phyloP scores from a whole-genome alignment of 1,140 invertebrate genomes.

The Hyphantria cunea region DNA sequence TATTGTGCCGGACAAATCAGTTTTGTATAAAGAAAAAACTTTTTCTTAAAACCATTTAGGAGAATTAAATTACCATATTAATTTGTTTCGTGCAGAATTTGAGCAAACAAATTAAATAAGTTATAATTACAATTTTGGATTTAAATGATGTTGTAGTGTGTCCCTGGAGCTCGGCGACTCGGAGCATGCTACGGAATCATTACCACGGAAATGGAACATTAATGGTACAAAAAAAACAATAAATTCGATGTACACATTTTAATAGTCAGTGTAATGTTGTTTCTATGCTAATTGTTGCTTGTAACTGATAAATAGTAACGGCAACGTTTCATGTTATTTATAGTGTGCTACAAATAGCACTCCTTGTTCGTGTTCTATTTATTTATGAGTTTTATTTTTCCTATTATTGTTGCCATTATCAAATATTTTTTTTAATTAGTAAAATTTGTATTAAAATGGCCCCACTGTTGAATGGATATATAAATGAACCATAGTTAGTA shows the following conservation, averaged over 20 bases:
- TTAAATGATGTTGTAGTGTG: constrained; percentile 4
- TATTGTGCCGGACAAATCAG: too few relatives aligned
- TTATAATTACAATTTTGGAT: constrained; percentile 3
- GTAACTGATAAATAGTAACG: constrained; percentile 1
- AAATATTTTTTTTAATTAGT: too few relatives aligned
- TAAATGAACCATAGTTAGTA: too few relatives aligned
- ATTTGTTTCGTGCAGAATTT: too few relatives aligned
- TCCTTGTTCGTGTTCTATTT: not conserved
- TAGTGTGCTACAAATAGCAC: constrained; percentile 1
- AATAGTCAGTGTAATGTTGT: constrained; percentile 4
- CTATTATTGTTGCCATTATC: too few relatives aligned
- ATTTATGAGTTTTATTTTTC: not conserved
- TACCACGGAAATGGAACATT: not conserved
- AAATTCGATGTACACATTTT: not conserved
- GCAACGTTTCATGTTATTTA: constrained; percentile 1
- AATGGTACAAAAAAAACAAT: not conserved
- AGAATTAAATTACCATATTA: too few relatives aligned
- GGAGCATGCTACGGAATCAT: constrained; percentile 10
- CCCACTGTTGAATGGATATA: too few relatives aligned
- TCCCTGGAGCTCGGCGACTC: not conserved
- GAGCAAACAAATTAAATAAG: too few relatives aligned
- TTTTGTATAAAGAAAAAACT: too few relatives aligned
- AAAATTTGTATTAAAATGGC: too few relatives aligned
- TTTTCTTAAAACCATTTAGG: too few relatives aligned
- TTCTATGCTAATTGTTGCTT: constrained; percentile 14